phyloP scores from a whole-genome alignment of 2,113 vertebrate genomes.

The Acinonyx jubatus region DNA sequence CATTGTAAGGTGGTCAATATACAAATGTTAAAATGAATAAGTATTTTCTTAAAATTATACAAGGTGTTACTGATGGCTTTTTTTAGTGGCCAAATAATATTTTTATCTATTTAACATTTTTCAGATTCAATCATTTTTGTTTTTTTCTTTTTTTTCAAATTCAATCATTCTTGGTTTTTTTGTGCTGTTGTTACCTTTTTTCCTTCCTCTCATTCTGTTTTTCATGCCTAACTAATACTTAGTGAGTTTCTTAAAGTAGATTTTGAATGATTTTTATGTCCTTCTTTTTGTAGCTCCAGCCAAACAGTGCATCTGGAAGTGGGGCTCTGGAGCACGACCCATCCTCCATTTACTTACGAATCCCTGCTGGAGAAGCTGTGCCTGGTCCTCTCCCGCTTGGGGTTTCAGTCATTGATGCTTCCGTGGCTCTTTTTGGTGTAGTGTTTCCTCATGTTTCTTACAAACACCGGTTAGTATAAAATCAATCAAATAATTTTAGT shows the following conservation, averaged over 20 bases:
- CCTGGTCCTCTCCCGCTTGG: conserved; percentile 97
- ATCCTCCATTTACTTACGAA: conserved; percentile 97
- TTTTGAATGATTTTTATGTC: conserved; percentile 28
- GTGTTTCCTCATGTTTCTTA: conserved; percentile 99
- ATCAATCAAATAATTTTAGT: not conserved
- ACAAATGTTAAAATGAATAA: conserved; percentile 11
- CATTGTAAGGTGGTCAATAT: not conserved
- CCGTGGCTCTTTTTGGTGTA: conserved; percentile 97
- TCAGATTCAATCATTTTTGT: not conserved
- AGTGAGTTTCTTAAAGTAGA: not conserved
- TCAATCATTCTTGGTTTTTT: not conserved
- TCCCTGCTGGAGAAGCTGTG: conserved; percentile 95
- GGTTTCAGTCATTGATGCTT: conserved; percentile 98
- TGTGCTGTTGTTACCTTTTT: not conserved
- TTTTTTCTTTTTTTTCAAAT: not conserved
- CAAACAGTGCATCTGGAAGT: conserved; percentile 98
- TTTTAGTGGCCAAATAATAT: not conserved
- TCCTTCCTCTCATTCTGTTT: not conserved
- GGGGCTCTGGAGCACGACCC: conserved; percentile 98
- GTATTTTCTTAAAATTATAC: not conserved
- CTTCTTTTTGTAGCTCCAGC: conserved; percentile 91
- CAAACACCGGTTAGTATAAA: conserved; percentile 93
- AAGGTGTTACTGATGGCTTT: not conserved
- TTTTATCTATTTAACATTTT: not conserved
- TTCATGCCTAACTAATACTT: not conserved